Conservation (phyloP, 2,797 vertebrate species). For the Todus mexicanus region DNA sequence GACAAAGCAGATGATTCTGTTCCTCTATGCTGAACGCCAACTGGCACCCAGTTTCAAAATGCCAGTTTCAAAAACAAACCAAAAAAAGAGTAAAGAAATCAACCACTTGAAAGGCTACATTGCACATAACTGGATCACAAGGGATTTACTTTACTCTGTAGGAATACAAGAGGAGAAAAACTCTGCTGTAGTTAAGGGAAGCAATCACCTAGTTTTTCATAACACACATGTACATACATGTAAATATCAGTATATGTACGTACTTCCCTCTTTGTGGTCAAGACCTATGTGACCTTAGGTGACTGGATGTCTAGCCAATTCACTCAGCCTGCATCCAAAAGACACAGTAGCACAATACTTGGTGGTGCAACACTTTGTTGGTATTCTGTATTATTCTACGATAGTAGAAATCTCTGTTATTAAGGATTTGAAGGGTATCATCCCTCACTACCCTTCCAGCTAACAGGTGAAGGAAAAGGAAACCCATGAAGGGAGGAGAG, state of each 20-base stretch:
- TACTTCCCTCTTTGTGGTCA: not conserved
- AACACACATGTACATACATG: fast-evolving
- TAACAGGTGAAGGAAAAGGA: not conserved
- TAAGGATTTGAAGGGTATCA: not conserved
- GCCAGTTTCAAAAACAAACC: not conserved
- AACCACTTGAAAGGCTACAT: not conserved
- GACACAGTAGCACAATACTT: not conserved
- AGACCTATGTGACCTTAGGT: not conserved
- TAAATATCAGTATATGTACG: too few relatives aligned
- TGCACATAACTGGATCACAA: not conserved
- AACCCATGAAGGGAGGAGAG: not conserved
- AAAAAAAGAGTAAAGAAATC: not conserved
- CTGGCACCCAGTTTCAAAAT: slow-evolving; percentile 4
- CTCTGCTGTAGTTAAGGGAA: not conserved
- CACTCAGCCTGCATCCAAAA: not conserved
- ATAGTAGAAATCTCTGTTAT: not conserved
- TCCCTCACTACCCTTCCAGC: not conserved
- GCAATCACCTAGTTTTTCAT: not conserved
- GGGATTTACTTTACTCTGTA: not conserved
- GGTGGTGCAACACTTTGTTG: not conserved
- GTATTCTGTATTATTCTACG: fast-evolving
- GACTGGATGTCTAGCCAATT: not conserved
- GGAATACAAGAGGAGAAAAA: not conserved
- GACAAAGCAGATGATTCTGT: slow-evolving; percentile 52
- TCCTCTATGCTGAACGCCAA: slow-evolving; percentile 54